Evolutionary conservation across 2,888 invertebrate genomes (phyloP), one percentile per base, ranked within the genome.

Genomic region (Hypsopygia costalis): DNA sequence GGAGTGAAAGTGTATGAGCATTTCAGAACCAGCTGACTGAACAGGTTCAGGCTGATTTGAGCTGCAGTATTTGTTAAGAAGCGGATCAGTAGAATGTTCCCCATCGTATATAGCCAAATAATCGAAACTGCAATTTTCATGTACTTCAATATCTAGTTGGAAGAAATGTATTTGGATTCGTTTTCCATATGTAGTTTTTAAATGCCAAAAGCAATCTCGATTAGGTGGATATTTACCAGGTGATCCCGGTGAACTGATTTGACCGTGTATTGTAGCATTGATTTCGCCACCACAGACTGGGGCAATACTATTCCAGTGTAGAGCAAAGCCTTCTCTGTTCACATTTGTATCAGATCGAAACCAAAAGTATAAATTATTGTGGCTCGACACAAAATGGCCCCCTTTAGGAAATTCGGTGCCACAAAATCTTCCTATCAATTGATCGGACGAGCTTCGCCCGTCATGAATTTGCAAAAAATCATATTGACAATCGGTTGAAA

Each of bases 211-310:
- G 67, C 98, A 98, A 63, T 97, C 95, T 16, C 93, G 90, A 71
- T 95, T 94, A 8, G 92, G 91, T 0, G 98, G 97, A 80, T 98
- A 98, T 47, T 90, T 91, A 7, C 95, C 95, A 0, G 98, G 98
- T 37, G 94, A 96, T 0, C 97, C 97, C 0, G 98, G 98, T 1
- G 97, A 96, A 36, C 90, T 91, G 11, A 98, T 91, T 0, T 92
- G 91, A 1, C 97, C 97, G 64, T 95, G 93, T 2, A 90, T 80
- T 0, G 74, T 69, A 0, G 90, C 90, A 33, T 91, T 73, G 1
- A 93, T 56, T 2, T 83, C 78, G 0, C 94, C 95, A 40, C 97
- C 97, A 61, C 95, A 95, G 34, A 89, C 85, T 56, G 96, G 95
- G 12, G 81, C 64, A 21, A 92, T 90, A n/a, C 94, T 92, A 16